Evolutionary conservation across 2,888 invertebrate species (phyloP), one percentile per base, ranked within the genome.

Genomic region (Ditula angustiorana): DNA sequence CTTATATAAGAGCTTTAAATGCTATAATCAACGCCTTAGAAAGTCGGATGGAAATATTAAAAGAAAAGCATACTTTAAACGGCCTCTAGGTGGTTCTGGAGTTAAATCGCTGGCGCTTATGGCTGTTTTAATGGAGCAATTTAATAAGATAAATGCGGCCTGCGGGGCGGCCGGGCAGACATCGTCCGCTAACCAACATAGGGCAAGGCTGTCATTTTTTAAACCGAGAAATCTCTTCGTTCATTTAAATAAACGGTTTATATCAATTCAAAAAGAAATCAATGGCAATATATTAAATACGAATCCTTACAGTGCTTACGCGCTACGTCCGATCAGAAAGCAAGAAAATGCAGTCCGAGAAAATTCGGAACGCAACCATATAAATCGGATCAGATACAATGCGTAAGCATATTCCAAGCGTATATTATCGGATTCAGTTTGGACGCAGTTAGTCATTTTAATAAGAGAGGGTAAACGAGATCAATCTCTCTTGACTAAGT

Each of bases 111-210:
- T 77, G 75, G 74, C 74, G 81, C 81, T 86, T 83, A 85, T 76
- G 78, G 80, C 76, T 74, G 74, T 75, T 77, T 86, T 86, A 86
- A 87, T 86, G 80, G 85, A 71, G 80, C 82, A 81, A 83, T 86
- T 86, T 83, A 80, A 77, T 80, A 78, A 82, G 83, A 86, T 86
- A 75, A 85, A 86, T 83, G 85, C 79, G 78, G 77, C 73, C 82
- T 75, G 79, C 80, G 80, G 78, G 71, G 67, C 55, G 64, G 71
- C 67, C 61, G 70, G 63, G 69, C 68, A 60, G 67, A 69, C 69
- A 66, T 68, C 72, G 69, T 68, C 70, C 71, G 57, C 66, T 62
- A 53, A 64, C 64, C 64, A 58, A 64, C 64, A 53, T 35, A 21
- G 52, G 33, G 52, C 52, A 46, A 35, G 26, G 21, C 58, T 64